A percentile compares a stretch with the other conserved stretches of the same genome.
Conservation (phyloP, 2,113 vertebrate genomes). For the Oenanthe oenanthe region DNA sequence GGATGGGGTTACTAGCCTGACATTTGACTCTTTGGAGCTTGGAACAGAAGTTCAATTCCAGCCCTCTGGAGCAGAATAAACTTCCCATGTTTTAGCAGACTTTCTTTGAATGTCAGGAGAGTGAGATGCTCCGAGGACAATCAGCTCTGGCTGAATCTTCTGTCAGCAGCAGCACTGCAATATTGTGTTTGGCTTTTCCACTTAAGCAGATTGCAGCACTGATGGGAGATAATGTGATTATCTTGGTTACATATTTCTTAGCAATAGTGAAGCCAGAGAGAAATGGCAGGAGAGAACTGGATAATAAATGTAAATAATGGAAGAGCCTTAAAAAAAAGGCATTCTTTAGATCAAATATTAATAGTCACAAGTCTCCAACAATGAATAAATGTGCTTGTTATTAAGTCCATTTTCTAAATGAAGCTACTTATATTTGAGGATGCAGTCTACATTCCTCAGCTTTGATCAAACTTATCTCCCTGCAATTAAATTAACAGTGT, state of each 20-base stretch:
- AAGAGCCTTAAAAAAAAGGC: conserved; percentile 21
- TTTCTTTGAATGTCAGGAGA: background rate
- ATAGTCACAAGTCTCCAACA: conserved; percentile 27
- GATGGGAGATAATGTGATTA: conserved; percentile 30
- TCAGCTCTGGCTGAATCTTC: background rate
- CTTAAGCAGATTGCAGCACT: conserved; percentile 16
- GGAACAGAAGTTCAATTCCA: background rate
- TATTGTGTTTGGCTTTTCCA: background rate
- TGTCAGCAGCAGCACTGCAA: background rate
- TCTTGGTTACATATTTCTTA: conserved; percentile 18
- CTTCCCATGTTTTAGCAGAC: background rate
- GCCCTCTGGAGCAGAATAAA: background rate
- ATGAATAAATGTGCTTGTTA: conserved; percentile 49
- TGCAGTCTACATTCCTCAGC: conserved; percentile 1
- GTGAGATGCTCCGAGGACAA: background rate
- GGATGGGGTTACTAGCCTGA: background rate
- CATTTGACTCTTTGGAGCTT: background rate
- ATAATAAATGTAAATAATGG: conserved; percentile 43
- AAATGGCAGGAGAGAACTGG: background rate
- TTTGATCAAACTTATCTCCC: conserved; percentile 50
- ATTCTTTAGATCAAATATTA: conserved; percentile 58
- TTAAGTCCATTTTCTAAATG: conserved; percentile 57
- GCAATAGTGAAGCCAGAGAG: background rate
- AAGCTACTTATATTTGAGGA: conserved; percentile 10
- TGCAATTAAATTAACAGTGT: conserved; percentile 54